These are phyloP conservation scores for Microdon myrmicae DNA, from an alignment of 2,888 invertebrate species.

Conservation along the genomic window DNA sequence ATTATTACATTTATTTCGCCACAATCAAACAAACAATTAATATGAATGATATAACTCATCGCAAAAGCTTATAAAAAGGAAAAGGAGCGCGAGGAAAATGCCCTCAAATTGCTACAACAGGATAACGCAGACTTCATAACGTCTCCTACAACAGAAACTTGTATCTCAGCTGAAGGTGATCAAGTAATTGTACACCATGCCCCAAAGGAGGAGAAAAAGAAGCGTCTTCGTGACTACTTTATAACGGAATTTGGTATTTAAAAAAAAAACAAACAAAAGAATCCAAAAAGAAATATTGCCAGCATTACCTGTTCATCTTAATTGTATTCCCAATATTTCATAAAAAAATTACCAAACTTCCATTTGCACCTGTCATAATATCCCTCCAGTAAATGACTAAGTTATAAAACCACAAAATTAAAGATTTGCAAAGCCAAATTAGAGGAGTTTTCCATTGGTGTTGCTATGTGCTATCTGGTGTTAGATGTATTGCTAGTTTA, in stretches of 20 bases:
- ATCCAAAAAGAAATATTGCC: slow-evolving; percentile 5
- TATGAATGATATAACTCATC: not conserved
- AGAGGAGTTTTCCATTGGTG: too few species aligned
- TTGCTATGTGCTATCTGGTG: too few species aligned
- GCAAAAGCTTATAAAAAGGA: slow-evolving; percentile 63
- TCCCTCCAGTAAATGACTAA: slow-evolving; percentile 27
- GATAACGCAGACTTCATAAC: slow-evolving; percentile 61
- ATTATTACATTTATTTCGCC: slow-evolving; percentile 2
- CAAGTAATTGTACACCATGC: slow-evolving; percentile 71
- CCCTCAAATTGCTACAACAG: slow-evolving; percentile 61
- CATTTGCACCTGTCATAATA: slow-evolving; percentile 5
- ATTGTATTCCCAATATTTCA: slow-evolving; percentile 19
- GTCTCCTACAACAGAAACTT: slow-evolving; percentile 61
- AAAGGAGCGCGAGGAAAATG: slow-evolving; percentile 64
- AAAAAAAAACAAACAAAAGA: too few species aligned
- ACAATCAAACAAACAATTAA: not conserved
- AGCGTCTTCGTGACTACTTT: slow-evolving; percentile 88
- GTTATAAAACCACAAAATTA: too few species aligned
- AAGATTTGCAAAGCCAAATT: too few species aligned
- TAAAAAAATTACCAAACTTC: slow-evolving; percentile 9
- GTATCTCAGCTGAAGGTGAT: slow-evolving; percentile 65
- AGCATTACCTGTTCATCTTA: slow-evolving; percentile 30
- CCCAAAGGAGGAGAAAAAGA: slow-evolving; percentile 82
- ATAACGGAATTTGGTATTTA: slow-evolving; percentile 82
- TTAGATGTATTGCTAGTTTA: too few species aligned